Percentiles rank a stretch among this genome's conserved stretches.
Evolutionary conservation across 2,113 vertebrate species (phyloP).

Genomic region (Ardeotis arabs): DNA sequence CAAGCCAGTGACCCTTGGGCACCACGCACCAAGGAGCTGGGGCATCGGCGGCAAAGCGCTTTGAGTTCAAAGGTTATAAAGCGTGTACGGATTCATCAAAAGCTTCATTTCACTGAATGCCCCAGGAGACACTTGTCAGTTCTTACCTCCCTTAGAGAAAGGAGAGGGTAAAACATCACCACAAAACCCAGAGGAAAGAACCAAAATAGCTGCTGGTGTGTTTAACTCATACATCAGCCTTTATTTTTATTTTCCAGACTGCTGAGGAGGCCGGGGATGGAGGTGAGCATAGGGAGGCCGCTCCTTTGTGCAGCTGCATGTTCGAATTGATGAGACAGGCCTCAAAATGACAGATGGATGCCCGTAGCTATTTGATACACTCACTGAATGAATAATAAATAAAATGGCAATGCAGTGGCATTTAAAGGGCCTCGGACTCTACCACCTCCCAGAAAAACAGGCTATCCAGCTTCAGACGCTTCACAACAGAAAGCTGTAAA

Average conservation of each 20-base stretch:
- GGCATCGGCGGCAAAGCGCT: neutral
- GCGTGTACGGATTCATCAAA: neutral
- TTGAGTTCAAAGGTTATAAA: neutral
- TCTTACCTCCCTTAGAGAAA: neutral
- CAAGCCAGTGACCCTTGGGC: neutral
- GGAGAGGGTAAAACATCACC: neutral
- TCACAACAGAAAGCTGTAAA: neutral
- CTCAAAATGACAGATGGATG: conserved; percentile 31
- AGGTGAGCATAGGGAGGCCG: neutral
- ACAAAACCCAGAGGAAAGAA: neutral
- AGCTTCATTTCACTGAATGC: neutral
- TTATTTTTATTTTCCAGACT: neutral
- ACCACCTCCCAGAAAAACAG: neutral
- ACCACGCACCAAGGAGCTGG: rapidly evolving
- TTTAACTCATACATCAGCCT: neutral
- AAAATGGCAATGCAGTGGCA: conserved; percentile 3
- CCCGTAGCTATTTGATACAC: conserved; percentile 41
- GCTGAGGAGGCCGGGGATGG: neutral
- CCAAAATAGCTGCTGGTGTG: neutral
- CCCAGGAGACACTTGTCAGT: neutral
- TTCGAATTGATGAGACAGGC: conserved; percentile 11
- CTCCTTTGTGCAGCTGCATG: neutral
- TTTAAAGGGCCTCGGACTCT: neutral
- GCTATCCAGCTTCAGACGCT: neutral
- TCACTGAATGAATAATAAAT: conserved; percentile 55